These are phyloP conservation scores for Lysiphlebus fabarum DNA, from an alignment of 1,140 invertebrate genomes.

Conservation along the genomic window DNA sequence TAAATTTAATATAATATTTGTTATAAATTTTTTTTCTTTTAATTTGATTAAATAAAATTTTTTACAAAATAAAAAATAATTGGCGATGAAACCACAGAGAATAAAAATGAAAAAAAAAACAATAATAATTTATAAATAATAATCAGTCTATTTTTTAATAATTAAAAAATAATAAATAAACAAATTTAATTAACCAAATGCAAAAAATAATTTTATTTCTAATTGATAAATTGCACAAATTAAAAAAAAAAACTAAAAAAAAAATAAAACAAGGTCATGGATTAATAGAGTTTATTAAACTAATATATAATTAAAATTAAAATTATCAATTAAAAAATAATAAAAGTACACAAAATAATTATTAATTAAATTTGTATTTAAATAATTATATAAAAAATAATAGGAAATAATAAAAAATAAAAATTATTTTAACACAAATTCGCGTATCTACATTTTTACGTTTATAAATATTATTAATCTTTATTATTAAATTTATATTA, in stretches of 20 bases:
- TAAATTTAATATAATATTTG: conserved; percentile 3
- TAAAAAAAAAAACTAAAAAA: conserved; percentile 12
- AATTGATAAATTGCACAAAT: conserved; percentile 19
- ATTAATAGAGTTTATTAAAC: conserved; percentile 34
- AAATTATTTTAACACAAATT: conserved; percentile 19
- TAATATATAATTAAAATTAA: conserved; percentile 31
- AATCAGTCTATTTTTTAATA: background rate
- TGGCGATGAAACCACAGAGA: conserved; percentile 18
- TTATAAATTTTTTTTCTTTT: background rate
- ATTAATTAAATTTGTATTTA: conserved; percentile 27
- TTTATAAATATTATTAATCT: conserved; percentile 21
- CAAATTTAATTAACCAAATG: conserved; percentile 19
- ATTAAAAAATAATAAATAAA: background rate
- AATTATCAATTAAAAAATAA: conserved; percentile 23
- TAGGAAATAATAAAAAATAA: conserved; percentile 21
- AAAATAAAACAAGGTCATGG: conserved; percentile 21
- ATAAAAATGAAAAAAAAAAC: background rate
- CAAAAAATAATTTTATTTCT: too few relatives aligned
- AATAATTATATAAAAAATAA: conserved; percentile 22
- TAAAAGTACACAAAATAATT: conserved; percentile 26
- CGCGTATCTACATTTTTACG: conserved; percentile 24
- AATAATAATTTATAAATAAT: conserved; percentile 1
- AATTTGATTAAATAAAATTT: background rate
- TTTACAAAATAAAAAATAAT: background rate
- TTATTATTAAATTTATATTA: conserved; percentile 7